phyloP scores from a whole-genome alignment of 2,888 invertebrate species.

The Serrognathus titanus region DNA sequence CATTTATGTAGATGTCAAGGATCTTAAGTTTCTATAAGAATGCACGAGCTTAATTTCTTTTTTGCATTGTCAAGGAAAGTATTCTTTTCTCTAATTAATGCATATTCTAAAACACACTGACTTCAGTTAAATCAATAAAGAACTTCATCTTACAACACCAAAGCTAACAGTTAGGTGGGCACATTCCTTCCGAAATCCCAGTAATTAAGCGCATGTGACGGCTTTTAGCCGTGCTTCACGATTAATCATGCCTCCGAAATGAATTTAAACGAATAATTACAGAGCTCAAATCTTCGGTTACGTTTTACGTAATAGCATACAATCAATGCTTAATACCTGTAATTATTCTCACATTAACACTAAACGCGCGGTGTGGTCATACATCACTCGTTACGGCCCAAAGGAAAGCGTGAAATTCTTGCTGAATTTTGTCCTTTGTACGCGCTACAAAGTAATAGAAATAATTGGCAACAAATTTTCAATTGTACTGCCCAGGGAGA shows the following conservation, averaged over 20 bases:
- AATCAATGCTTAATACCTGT: constrained; percentile 31
- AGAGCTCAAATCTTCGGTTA: constrained; percentile 23
- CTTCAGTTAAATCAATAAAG: no score
- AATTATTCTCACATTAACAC: constrained; percentile 33
- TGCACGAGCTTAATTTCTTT: no score
- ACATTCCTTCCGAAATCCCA: constrained; percentile 5
- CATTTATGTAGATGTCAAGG: no score
- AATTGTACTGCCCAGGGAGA: no score
- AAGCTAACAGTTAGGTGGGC: neutral
- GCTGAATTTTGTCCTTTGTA: neutral
- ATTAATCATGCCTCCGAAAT: constrained; percentile 27
- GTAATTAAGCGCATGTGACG: constrained; percentile 16
- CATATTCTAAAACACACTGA: no score
- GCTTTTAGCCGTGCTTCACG: constrained; percentile 6
- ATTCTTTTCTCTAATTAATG: no score
- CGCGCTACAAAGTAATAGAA: no score
- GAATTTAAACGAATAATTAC: constrained; percentile 30
- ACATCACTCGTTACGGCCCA: constrained; percentile 9
- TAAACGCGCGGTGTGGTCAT: constrained; percentile 20
- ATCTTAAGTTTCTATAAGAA: no score
- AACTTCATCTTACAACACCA: no score
- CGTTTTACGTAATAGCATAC: constrained; percentile 21
- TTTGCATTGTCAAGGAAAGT: no score
- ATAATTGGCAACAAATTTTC: no score
- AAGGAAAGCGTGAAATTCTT: neutral